Evolutionary conservation across 1,140 invertebrate species (phyloP), one percentile per base, ranked within the genome.

Genomic region (Prorops nasuta): DNA sequence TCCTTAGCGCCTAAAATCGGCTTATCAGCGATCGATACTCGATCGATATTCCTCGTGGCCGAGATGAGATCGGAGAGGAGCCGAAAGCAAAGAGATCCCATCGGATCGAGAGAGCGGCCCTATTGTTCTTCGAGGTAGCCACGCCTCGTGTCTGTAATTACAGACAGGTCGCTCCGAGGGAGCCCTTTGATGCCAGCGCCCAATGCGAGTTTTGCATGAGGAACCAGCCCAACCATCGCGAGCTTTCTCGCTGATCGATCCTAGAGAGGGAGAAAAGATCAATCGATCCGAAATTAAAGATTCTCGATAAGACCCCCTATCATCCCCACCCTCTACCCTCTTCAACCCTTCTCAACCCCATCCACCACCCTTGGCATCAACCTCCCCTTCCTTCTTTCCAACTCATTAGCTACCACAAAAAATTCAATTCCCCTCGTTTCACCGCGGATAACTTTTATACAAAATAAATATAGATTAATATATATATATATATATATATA

Each of bases 81-180:
- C 63, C 66, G 65, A 66, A 71, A 69, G 65, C 44, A 24, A 53
- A 54, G 44, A 64, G 71, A 73, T 74, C 60, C 55, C 62, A 72
- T 69, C 66, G 60, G 44, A 61, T 52, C 56, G 58, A 57, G 53
- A 64, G 53, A 69, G 69, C 69, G 72, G 72, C 64, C 49, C 72
- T 69, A 75, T 75, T 76, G 72, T 76, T 75, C 74, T 74, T 71
- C 61, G 56, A 54, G 51, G 59, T 56, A 41, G 63, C 74, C 74
- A 76, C 74, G 72, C 74, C 74, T 76, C 66, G 68, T 72, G 72
- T 69, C 74, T 73, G 74, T 76, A 76, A 76, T 76, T 76, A 76
- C 68, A 72, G 74, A 67, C 73, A 75, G 63, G 66, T 71, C 67
- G 60, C 57, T 66, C 54, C 58, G 55, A 64, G 56, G 56, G 67